Evolutionary conservation across 2,113 vertebrate species (phyloP).

Genomic region (Rhinolophus ferrumequinum): DNA sequence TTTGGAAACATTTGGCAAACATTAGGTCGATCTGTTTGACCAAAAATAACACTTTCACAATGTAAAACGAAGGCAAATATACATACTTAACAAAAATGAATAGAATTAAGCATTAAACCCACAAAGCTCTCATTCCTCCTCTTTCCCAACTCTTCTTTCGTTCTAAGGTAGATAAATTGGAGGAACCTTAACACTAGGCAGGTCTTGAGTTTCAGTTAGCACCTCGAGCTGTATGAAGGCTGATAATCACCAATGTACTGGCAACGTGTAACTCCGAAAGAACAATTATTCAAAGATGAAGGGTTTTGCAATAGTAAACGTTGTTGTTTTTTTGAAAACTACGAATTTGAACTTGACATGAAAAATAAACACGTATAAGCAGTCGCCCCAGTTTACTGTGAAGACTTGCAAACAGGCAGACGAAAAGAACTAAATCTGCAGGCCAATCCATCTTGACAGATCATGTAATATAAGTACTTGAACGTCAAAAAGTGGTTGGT

Average conservation of each 20-base stretch:
- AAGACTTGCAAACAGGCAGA: neutral
- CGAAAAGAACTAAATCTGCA: neutral
- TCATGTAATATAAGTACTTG: neutral
- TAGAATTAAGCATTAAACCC: neutral
- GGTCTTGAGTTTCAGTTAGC: accelerated
- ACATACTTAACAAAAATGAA: neutral
- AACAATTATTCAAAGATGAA: neutral
- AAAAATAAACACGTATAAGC: neutral
- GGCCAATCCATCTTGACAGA: neutral
- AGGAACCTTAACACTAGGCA: accelerated
- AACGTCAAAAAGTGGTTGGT: neutral
- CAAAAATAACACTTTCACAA: constrained; percentile 31
- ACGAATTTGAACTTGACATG: neutral
- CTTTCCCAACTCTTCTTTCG: neutral
- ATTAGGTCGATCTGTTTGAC: neutral
- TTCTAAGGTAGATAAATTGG: neutral
- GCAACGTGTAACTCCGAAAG: neutral
- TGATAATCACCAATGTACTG: neutral
- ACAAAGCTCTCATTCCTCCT: neutral
- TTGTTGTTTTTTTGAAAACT: neutral
- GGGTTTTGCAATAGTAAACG: neutral
- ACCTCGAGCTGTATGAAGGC: neutral
- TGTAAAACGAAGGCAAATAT: constrained; percentile 7
- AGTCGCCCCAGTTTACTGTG: neutral
- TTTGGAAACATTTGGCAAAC: constrained; percentile 31